A percentile compares a stretch with the other conserved stretches of the same genome.
Evolutionary conservation across 2,797 vertebrate species (phyloP).

Genomic region (Danio jaintianensis): DNA sequence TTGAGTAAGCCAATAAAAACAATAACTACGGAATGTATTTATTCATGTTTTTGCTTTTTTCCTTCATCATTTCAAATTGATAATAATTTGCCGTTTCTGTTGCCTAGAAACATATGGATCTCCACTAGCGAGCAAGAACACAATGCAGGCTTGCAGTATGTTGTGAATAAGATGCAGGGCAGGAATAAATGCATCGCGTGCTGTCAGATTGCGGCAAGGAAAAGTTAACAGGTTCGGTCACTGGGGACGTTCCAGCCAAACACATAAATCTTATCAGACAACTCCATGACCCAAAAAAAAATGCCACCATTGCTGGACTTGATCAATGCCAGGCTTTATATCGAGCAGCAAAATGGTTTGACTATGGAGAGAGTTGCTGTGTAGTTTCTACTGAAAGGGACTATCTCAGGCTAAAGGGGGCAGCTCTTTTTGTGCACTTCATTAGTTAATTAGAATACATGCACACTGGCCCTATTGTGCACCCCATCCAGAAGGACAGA

Average conservation of each 20-base stretch:
- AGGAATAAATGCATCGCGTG: background rate
- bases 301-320: constrained; percentile 47
- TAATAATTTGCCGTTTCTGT: background rate
- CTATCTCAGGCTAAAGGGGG: constrained; percentile 19
- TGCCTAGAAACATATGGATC: background rate
- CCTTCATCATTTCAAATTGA: background rate
- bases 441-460: constrained; percentile 60
- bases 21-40: background rate
- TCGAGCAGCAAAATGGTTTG: constrained; percentile 38
- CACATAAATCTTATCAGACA: constrained; percentile 63
- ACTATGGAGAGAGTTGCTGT: constrained; percentile 23
- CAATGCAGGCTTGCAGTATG: background rate
- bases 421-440: constrained; percentile 46
- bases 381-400: constrained; percentile 28
- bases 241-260: constrained; percentile 41
- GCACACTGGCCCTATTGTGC: constrained; percentile 51
- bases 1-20: background rate
- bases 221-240: constrained; percentile 41
- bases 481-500: background rate
- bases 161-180: constrained; percentile 27
- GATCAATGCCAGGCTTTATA: constrained; percentile 54
- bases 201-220: constrained; percentile 27
- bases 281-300: constrained; percentile 57
- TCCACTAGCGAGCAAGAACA: background rate
- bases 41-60: background rate